phyloP scores from a whole-genome alignment of 2,888 invertebrate genomes.

The Mythimna albipuncta region DNA sequence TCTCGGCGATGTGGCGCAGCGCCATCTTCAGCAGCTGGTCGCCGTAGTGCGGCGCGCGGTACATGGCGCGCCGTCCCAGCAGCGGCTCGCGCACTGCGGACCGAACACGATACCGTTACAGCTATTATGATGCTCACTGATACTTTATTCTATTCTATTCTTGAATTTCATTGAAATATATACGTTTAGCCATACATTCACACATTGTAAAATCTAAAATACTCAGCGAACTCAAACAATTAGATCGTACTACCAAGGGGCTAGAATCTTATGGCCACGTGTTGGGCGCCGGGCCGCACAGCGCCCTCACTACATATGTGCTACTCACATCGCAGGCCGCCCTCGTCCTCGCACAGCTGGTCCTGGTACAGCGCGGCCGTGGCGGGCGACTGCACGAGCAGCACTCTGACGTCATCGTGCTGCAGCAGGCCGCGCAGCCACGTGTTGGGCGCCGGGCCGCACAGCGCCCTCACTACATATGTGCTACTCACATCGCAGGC shows the following conservation, averaged over 20 bases:
- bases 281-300: not conserved
- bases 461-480: too few species aligned
- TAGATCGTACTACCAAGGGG: too few species aligned
- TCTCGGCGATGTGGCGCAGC: slow-evolving; percentile 73
- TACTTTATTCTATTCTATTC: too few species aligned
- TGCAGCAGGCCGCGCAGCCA: slow-evolving; percentile 67
- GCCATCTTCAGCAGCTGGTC: slow-evolving; percentile 79
- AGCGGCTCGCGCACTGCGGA: slow-evolving; percentile 72
- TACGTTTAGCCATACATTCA: too few species aligned
- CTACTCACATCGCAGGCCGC: slow-evolving; percentile 16
- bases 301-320: not conserved
- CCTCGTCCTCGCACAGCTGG: not conserved
- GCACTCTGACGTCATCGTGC: too few species aligned
- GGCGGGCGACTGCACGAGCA: slow-evolving; percentile 79
- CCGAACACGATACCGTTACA: too few species aligned
- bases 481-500: slow-evolving; percentile 11
- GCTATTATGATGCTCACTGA: too few species aligned
- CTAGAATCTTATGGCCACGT: too few species aligned
- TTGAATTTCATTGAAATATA: too few species aligned
- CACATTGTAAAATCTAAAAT: too few species aligned
- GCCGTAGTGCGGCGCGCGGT: slow-evolving; percentile 74
- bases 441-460: too few species aligned
- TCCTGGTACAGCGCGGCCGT: slow-evolving; percentile 60
- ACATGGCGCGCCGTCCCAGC: slow-evolving; percentile 69
- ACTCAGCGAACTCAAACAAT: too few species aligned